phyloP scores from a whole-genome alignment of 2,888 invertebrate genomes.

The Megamerina dolium region DNA sequence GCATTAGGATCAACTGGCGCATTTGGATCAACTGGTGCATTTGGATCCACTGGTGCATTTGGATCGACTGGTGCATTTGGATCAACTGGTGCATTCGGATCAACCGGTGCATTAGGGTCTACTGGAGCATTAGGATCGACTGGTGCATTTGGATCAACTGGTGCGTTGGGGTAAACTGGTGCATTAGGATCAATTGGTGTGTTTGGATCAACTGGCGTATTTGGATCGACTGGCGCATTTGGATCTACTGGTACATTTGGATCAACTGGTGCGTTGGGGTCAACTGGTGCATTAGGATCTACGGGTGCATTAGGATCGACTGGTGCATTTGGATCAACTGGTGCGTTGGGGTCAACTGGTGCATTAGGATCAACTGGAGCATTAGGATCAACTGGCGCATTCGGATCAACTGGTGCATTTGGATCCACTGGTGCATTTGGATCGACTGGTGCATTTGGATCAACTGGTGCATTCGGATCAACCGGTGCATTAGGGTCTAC shows the following conservation, averaged over 20 bases:
- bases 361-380: conserved; percentile 8
- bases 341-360: conserved; percentile 6
- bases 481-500: conserved; percentile 12
- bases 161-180: conserved; percentile 12
- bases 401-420: conserved; percentile 11
- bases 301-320: conserved; percentile 8
- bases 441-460: conserved; percentile 13
- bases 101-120: conserved; percentile 10
- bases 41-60: conserved; percentile 9
- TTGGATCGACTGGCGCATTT: conserved; percentile 12
- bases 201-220: conserved; percentile 10
- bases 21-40: conserved; percentile 12
- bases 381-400: conserved; percentile 9
- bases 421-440: conserved; percentile 10
- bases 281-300: conserved; percentile 10
- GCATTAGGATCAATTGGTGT: conserved; percentile 6
- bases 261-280: conserved; percentile 9
- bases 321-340: conserved; percentile 12
- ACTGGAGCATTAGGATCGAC: conserved; percentile 10
- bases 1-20: conserved; percentile 11
- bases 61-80: conserved; percentile 16
- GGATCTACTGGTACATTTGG: conserved; percentile 5
- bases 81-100: conserved; percentile 12
- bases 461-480: conserved; percentile 7
- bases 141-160: conserved; percentile 15